A percentile compares a stretch with the other conserved stretches of the same genome.
Conservation (phyloP, 2,888 invertebrate species). For the Opisthograptis luteolata region DNA sequence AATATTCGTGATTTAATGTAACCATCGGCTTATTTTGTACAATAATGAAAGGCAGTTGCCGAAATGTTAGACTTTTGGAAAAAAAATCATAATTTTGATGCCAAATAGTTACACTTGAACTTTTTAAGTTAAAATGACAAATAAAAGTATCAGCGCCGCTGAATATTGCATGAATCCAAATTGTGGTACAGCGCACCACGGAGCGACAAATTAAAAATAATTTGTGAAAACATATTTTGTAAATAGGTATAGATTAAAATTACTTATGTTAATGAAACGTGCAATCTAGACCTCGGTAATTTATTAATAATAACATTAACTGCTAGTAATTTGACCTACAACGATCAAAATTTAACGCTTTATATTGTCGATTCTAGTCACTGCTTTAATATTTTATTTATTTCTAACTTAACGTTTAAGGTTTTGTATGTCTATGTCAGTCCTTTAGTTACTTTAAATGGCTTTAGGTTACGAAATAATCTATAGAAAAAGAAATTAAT, state of each 20-base stretch:
- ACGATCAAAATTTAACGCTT: slow-evolving; percentile 49
- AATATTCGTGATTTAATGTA: not conserved
- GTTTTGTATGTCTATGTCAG: no score
- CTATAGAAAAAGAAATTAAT: not conserved
- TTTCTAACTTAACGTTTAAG: slow-evolving; percentile 6
- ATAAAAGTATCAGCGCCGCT: not conserved
- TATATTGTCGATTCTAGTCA: slow-evolving; percentile 63
- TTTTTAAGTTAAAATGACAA: slow-evolving; percentile 1
- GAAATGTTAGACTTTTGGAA: slow-evolving; percentile 37
- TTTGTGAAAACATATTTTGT: slow-evolving; percentile 81
- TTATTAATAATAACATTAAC: slow-evolving; percentile 55
- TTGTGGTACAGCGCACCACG: slow-evolving; percentile 48
- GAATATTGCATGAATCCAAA: slow-evolving; percentile 56
- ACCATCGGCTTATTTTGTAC: not conserved
- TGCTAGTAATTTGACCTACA: slow-evolving; percentile 63
- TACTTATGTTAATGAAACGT: slow-evolving; percentile 61
- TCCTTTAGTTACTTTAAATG: not conserved
- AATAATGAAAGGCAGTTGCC: slow-evolving; percentile 37
- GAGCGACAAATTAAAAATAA: slow-evolving; percentile 64
- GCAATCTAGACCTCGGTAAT: slow-evolving; percentile 78
- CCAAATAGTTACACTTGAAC: slow-evolving; percentile 38
- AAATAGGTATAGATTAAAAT: slow-evolving; percentile 73
- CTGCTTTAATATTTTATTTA: slow-evolving; percentile 46
- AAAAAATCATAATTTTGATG: slow-evolving; percentile 37
- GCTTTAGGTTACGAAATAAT: not conserved